A percentile compares a stretch with the other conserved stretches of the same genome.
Evolutionary conservation across 1,140 invertebrate genomes (phyloP).

Genomic region (Melanaphis sacchari): DNA sequence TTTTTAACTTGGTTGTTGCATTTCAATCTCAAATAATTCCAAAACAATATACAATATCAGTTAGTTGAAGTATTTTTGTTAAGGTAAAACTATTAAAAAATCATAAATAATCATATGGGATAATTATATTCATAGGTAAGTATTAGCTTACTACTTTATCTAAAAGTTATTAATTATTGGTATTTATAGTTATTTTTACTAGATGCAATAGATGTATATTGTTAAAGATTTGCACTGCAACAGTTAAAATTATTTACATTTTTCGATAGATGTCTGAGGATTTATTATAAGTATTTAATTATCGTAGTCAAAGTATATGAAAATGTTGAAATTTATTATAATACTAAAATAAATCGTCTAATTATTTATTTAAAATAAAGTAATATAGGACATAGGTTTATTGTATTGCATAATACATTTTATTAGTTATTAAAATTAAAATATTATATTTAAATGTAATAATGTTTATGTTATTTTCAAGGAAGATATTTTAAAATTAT

Average conservation of each 20-base stretch:
- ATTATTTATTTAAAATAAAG: too few relatives aligned
- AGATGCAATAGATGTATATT: neutral
- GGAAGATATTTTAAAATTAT: too few relatives aligned
- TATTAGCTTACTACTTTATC: neutral
- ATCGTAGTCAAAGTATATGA: too few relatives aligned
- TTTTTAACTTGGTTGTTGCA: conserved; percentile 6
- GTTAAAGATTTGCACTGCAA: neutral
- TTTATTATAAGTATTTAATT: too few relatives aligned
- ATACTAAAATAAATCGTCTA: too few relatives aligned
- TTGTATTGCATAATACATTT: too few relatives aligned
- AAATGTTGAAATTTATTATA: too few relatives aligned
- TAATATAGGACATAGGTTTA: too few relatives aligned
- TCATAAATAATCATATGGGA: neutral
- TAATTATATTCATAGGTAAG: neutral
- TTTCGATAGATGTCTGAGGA: neutral
- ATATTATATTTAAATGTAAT: too few relatives aligned
- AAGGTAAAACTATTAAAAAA: neutral
- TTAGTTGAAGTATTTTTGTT: neutral
- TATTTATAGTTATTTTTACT: neutral
- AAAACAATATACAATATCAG: neutral
- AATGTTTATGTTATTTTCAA: too few relatives aligned
- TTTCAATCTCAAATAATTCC: conserved; percentile 27
- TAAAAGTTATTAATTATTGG: neutral
- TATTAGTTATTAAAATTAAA: too few relatives aligned
- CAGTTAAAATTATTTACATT: neutral